phyloP scores from a whole-genome alignment of 1,140 invertebrate genomes.

The Ooceraea biroi region DNA sequence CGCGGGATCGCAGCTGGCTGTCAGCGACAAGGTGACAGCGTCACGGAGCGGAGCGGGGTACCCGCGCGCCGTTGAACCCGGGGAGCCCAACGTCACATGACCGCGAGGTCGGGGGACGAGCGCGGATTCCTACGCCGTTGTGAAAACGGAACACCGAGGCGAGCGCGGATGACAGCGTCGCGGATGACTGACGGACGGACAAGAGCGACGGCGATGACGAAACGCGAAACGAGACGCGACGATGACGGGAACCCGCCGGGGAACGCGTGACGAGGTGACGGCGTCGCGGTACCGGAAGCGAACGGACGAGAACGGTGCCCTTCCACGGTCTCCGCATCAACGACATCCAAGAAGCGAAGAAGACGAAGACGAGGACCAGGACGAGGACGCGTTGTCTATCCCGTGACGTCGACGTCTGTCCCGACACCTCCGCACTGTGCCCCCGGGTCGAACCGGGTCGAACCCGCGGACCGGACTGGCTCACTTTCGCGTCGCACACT shows the following conservation, averaged over 20 bases:
- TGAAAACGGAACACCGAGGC: too few species aligned
- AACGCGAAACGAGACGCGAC: constrained; percentile 3
- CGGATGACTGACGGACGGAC: constrained; percentile 31
- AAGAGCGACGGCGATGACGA: constrained; percentile 2
- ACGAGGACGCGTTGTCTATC: neutral
- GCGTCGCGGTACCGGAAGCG: constrained; percentile 47
- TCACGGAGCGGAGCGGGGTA: constrained; percentile 33
- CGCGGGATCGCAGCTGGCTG: constrained; percentile 36
- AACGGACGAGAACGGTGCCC: neutral
- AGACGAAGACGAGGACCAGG: neutral
- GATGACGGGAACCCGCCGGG: too few species aligned
- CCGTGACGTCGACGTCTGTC: neutral
- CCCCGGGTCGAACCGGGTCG: constrained; percentile 9
- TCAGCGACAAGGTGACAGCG: constrained; percentile 32
- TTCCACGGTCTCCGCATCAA: neutral
- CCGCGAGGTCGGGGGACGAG: neutral
- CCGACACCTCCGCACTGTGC: constrained; percentile 33
- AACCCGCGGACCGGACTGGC: constrained; percentile 36
- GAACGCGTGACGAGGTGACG: constrained; percentile 40
- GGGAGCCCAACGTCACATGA: constrained; percentile 1
- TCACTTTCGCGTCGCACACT: constrained; percentile 61
- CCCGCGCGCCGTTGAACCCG: constrained; percentile 20
- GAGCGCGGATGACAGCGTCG: neutral
- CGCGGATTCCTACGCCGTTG: too few species aligned
- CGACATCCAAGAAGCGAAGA: neutral